Conservation (phyloP, 2,888 invertebrate species). For the Epinotia bilunana region DNA sequence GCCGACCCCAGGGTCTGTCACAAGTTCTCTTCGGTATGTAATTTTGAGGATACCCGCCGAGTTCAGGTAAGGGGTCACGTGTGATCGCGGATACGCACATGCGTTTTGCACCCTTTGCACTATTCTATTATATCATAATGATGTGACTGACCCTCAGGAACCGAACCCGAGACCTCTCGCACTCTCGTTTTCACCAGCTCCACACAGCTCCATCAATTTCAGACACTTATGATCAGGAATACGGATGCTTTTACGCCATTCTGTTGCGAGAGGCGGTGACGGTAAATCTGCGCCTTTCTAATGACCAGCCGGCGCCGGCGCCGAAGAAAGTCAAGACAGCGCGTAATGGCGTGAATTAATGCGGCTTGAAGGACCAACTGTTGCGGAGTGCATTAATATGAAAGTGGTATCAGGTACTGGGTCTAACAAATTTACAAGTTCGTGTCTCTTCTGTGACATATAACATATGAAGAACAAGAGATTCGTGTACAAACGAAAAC, state of each 20-base stretch:
- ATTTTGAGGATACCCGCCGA: too few relatives aligned
- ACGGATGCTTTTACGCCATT: neutral
- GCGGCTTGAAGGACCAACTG: slow-evolving; percentile 9
- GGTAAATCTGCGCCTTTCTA: slow-evolving; percentile 49
- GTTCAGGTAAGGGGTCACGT: too few relatives aligned
- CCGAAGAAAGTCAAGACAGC: slow-evolving; percentile 47
- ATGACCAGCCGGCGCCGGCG: slow-evolving; percentile 48
- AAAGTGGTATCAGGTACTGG: too few relatives aligned
- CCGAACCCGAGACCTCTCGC: slow-evolving; percentile 2
- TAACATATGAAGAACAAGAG: too few relatives aligned
- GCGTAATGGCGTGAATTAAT: slow-evolving; percentile 22
- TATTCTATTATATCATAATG: too few relatives aligned
- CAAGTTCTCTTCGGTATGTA: too few relatives aligned
- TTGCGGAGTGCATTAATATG: neutral
- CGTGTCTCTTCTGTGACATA: too few relatives aligned
- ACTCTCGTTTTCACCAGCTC: slow-evolving; percentile 6
- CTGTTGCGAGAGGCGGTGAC: neutral
- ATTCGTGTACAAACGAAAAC: too few relatives aligned
- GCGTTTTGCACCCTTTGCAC: too few relatives aligned
- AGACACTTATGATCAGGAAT: neutral
- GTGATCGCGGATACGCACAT: too few relatives aligned
- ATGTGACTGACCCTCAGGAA: neutral
- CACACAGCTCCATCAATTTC: neutral
- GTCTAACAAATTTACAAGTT: too few relatives aligned
- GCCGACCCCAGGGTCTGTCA: too few relatives aligned